Evolutionary conservation across 1,140 invertebrate genomes (phyloP), one percentile per base, ranked within the genome.

Genomic region (Bombus sylvicola): DNA sequence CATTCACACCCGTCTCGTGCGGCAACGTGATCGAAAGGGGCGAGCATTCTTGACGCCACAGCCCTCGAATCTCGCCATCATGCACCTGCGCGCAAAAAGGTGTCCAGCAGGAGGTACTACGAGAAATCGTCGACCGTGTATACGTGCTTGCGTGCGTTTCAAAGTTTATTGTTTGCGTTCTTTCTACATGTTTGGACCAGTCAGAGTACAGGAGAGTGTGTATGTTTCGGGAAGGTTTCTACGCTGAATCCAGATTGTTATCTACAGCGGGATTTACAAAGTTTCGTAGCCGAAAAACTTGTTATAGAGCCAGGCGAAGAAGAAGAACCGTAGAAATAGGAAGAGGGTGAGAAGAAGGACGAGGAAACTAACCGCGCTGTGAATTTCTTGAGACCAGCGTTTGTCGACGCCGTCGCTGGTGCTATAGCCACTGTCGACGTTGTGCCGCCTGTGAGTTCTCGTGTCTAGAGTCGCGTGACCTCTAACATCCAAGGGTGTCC

Each of bases 401-500:
- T 98, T 98, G 89, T 98, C 98, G 86, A 96, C 91, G 6, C 96
- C 96, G 93, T 98, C 98, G 93, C 95, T 96, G 22, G 97, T 98
- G 94, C 97, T 98, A 94, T 98, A 98, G 2, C 98, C 98, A 84
- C 98, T 98, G 93, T 98, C 98, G n/a, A 98, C 96, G 77, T 97
- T 97, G 93, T 98, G 97, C 41, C 97, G 95, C 91, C 96, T 90
- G 86, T 96, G 93, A 71, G 95, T 92, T 90, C 95, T 87, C 81
- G 93, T 89, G 92, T 96, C 88, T 87, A 95, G 78, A 6, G 96
- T 96, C 4, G 96, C 95, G 85, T 96, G 96, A 41, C 96, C 96
- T n/a, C 96, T 94, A 1, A 95, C 89, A 66, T 95, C 95, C 80
- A 96, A 88, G 22, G 94, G 96, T 83, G 93, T 92, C 85, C 91